These are phyloP conservation scores for Drosophila picticornis DNA, from an alignment of 2,888 invertebrate genomes.

Conservation along the genomic window DNA sequence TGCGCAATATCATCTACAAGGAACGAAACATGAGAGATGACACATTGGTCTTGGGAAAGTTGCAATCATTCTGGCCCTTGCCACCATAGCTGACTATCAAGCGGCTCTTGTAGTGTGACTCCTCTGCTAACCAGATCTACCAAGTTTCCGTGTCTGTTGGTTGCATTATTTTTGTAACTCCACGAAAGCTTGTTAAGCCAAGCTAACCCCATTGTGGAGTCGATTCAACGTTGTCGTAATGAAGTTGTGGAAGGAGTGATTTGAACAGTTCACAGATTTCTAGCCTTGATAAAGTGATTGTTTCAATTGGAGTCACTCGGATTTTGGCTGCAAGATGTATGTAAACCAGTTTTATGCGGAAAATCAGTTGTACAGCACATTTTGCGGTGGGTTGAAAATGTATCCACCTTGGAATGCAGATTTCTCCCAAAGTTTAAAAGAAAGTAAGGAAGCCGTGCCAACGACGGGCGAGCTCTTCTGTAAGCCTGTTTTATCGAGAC, in stretches of 20 bases:
- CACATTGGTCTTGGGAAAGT: not conserved
- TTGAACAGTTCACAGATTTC: not conserved
- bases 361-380: not conserved
- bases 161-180: not conserved
- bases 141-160: not conserved
- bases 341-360: not conserved
- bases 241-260: not conserved
- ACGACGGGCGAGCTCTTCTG: not conserved
- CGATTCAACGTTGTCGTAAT: not conserved
- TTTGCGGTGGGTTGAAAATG: not conserved
- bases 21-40: too few species aligned
- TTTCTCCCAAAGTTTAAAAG: not conserved
- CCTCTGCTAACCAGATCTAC: not conserved
- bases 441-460: not conserved
- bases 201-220: not conserved
- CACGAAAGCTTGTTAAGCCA: slow-evolving; percentile 6
- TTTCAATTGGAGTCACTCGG: not conserved
- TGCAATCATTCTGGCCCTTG: not conserved
- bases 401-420: not conserved
- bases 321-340: not conserved
- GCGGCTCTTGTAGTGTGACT: not conserved
- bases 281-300: not conserved
- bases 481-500: too few species aligned
- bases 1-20: not conserved
- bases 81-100: not conserved